A percentile compares a stretch with the other conserved stretches of the same genome.
These are phyloP conservation scores for Aphaenogaster rudis DNA, from an alignment of 1,140 invertebrate species.

Conservation along the genomic window DNA sequence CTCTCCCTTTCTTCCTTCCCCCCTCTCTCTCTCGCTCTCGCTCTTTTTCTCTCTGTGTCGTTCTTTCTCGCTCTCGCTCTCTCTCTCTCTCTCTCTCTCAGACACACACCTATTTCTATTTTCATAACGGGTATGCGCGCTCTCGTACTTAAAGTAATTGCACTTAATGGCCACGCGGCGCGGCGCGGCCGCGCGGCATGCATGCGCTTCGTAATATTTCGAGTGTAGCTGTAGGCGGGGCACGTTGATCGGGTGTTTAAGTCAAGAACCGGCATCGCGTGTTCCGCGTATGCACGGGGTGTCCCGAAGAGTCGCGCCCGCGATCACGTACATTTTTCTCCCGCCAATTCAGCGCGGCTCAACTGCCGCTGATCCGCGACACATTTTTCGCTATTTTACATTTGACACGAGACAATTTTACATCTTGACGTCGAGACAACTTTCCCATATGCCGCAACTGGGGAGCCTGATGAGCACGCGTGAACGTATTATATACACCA, in stretches of 20 bases:
- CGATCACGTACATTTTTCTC: not conserved
- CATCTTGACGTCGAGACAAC: no score
- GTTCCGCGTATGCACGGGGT: constrained; percentile 28
- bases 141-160: constrained; percentile 71
- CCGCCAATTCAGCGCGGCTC: not conserved
- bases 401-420: not conserved
- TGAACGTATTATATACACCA: no score
- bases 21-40: not conserved
- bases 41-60: not conserved
- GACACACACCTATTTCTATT: constrained; percentile 68
- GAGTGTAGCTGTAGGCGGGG: constrained; percentile 57
- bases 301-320: not conserved
- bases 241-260: constrained; percentile 52
- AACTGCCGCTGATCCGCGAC: not conserved
- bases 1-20: not conserved
- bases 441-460: no score
- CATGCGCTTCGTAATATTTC: constrained; percentile 31
- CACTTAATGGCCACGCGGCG: constrained; percentile 70
- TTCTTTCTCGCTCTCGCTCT: not conserved
- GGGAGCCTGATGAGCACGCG: no score
- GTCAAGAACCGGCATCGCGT: constrained; percentile 39
- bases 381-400: not conserved
- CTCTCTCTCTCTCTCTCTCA: not conserved
- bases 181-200: constrained; percentile 39
- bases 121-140: constrained; percentile 52